Base-by-base conservation (phyloP, 2,888 invertebrate genomes). In the Synergus japonicus region DNA sequence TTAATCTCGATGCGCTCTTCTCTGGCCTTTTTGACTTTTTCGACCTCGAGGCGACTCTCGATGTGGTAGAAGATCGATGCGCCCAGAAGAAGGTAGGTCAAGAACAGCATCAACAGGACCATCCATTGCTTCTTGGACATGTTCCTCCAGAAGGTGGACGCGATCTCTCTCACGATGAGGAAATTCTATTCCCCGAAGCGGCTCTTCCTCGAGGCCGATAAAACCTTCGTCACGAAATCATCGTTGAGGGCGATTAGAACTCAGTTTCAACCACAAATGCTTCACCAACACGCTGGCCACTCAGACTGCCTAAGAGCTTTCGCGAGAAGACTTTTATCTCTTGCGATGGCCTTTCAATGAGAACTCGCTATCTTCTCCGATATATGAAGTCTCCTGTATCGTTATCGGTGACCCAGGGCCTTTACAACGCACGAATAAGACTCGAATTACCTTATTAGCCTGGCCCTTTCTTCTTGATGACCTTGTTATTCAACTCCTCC, bases 1-100 rank as follows among this genome's bases (percentile, higher is more conserved):
- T 95, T 94, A 88, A 96, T 96, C 92, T 94, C 94, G 87, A 94
- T 93, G 88, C 95, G 94, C 92, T 95, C 95, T 85, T 93, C 92
- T 86, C 94, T 93, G 79, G 95, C 94, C 85, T 94, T 93, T 77
- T 92, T 93, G 76, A 95, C 93, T 83, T 94, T 93, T 82, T 94
- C 93, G 76, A 94, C 92, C 92, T 97, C 97, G 87, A 96, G 92
- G 49, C 94, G 94, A 88, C 95, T 95, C 93, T 97, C 97, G 86
- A 97, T 95, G 89, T 95, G 95, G 93, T 96, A 96, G 92, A 97
- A 97, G 86, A 97, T 96, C 83, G 95, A 95, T n/a, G 97, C 97
- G 12, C 97, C 97, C 81, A 97, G 94, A 87, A 97, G 93, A 85
- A 97, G 93, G 90, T 97, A 97, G 81, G 95, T 94, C 81, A 96